phyloP scores from a whole-genome alignment of 2,113 vertebrate species.

The Daubentonia madagascariensis region DNA sequence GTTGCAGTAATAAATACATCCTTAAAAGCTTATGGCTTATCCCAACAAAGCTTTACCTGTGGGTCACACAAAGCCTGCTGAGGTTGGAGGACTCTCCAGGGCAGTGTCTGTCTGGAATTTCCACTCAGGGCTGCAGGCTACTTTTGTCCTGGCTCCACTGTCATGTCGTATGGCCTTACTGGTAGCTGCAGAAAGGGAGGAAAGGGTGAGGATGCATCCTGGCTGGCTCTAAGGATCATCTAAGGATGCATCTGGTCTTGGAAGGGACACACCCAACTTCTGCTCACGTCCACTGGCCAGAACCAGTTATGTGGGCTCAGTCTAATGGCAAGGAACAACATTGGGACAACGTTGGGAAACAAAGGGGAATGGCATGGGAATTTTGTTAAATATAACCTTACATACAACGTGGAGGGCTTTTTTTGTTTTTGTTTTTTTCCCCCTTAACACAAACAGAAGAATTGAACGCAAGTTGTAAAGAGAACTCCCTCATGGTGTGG shows the following conservation, averaged over 20 bases:
- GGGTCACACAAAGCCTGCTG: background rate
- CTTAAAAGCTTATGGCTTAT: background rate
- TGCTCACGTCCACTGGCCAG: background rate
- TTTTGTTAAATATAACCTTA: conserved; percentile 3
- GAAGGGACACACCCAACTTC: background rate
- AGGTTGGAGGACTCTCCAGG: too few relatives aligned
- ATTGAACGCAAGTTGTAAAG: background rate
- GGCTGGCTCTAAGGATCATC: too few relatives aligned
- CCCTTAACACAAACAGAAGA: background rate
- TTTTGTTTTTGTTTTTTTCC: background rate
- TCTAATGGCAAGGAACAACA: background rate
- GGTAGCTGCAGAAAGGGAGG: background rate
- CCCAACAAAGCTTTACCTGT: background rate
- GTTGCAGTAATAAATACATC: background rate
- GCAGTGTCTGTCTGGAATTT: background rate
- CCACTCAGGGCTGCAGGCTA: background rate
- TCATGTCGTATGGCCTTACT: background rate
- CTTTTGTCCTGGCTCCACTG: background rate
- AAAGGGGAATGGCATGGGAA: background rate
- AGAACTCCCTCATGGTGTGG: background rate
- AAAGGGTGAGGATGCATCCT: background rate
- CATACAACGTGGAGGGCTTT: background rate
- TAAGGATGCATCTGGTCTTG: too few relatives aligned
- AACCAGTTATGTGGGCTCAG: background rate
- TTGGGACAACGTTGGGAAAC: background rate